These are phyloP conservation scores for Desmodus rotundus DNA, from an alignment of 2,113 vertebrate genomes.

Conservation along the genomic window DNA sequence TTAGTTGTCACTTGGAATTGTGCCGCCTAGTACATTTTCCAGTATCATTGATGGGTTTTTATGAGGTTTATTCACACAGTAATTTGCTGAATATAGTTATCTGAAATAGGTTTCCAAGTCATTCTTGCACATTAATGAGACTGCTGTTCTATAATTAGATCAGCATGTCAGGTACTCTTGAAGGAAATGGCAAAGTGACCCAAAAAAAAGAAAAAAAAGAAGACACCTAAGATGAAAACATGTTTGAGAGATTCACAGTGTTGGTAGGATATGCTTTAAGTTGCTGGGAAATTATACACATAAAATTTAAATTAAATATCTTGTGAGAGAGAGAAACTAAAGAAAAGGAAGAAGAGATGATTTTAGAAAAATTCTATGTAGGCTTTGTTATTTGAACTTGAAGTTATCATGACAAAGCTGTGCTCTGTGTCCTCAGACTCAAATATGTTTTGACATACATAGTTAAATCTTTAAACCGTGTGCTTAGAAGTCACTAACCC, in stretches of 20 bases:
- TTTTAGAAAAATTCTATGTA: background rate
- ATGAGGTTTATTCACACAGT: background rate
- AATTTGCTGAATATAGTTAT: background rate
- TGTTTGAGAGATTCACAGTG: background rate
- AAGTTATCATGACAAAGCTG: background rate
- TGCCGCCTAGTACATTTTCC: background rate
- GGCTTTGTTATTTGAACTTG: constrained; percentile 17
- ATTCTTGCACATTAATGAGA: background rate
- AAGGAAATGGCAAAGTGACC: background rate
- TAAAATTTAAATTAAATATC: background rate
- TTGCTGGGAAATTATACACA: background rate
- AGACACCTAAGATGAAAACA: background rate
- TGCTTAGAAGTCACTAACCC: background rate
- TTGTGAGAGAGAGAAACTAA: background rate
- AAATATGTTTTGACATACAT: background rate
- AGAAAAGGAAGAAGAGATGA: background rate
- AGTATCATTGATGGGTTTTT: background rate
- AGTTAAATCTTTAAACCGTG: background rate
- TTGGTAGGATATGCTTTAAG: background rate
- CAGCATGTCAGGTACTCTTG: background rate
- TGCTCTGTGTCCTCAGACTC: background rate
- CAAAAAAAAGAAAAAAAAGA: background rate
- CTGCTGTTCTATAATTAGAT: background rate
- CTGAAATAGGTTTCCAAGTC: constrained; percentile 13
- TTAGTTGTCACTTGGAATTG: background rate